Base-by-base conservation (phyloP, 2,797 vertebrate genomes). In the Pseudochromis fuscus region DNA sequence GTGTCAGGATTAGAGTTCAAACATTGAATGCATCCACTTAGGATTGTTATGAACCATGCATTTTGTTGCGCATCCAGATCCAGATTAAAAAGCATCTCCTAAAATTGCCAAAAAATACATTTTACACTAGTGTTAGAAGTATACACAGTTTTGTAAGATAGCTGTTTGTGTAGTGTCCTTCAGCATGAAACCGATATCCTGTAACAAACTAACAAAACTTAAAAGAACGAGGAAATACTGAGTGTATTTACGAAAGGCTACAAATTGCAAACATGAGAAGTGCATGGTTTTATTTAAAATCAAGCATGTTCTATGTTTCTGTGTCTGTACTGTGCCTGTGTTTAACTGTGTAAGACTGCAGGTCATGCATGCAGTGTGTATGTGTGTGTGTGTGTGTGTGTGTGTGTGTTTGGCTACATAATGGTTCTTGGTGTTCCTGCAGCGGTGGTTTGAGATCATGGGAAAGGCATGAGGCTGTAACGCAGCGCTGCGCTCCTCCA, bases 371-470 rank as follows among this genome's bases (percentile, higher is more conserved):
- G 56, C 50, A 46, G 38, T 59, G 68, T 72, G 65, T 72, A 64
- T 65, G 55, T 80, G 69, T 83, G 60, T n/a, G n/a, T n/a, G n/a
- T n/a, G n/a, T n/a, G n/a, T 69, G 65, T 60, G 64, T 57, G 62
- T 70, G 33, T 72, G 65, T 72, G 67, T 65, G 55, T 80, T 71
- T 83, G 60, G 40, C 83, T 83, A 58, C 80, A 75, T 90, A 92
- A 91, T 89, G 87, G 79, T 58, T 84, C 80, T 73, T 75, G 79
- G 77, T 81, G 80, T 84, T 90, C 75, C 88, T 81, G 78, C 86
- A 83, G 82, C 15, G 57, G 81, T 84, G 88, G 88, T 88, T 93
- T 93, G 89, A 89, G 87, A 92, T 91, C 89, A 94, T 88, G 89
- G 85, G 83, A 91, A 93, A 93, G 83, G 92, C 92, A 89, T 90